A percentile compares a stretch with the other conserved stretches of the same genome.
Evolutionary conservation across 2,888 invertebrate species (phyloP).

Genomic region (Trypoxylon attenuatum): DNA sequence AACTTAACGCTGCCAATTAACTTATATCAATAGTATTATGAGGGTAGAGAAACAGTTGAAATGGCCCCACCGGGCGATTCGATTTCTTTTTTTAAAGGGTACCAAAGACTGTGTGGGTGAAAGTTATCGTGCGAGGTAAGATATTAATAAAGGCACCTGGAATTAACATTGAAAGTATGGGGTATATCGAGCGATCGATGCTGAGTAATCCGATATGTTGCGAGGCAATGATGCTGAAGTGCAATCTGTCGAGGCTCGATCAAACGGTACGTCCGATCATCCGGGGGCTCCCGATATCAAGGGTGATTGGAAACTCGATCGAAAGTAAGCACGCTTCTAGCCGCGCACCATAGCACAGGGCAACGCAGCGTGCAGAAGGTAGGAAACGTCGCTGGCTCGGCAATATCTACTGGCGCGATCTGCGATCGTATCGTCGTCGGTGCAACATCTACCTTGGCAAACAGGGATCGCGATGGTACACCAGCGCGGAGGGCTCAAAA

Average conservation of each 20-base stretch:
- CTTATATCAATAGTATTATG: too few species aligned
- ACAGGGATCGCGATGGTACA: constrained; percentile 47
- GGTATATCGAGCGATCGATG: constrained; percentile 25
- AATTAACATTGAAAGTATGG: too few species aligned
- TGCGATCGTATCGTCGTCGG: constrained; percentile 44
- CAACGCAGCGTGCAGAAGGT: constrained; percentile 17
- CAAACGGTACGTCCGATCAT: constrained; percentile 32
- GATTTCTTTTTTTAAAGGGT: too few species aligned
- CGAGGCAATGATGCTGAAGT: constrained; percentile 26
- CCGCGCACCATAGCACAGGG: too few species aligned
- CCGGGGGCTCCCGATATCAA: constrained; percentile 34
- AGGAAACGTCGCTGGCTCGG: constrained; percentile 28
- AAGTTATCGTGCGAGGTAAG: too few species aligned
- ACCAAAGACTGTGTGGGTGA: too few species aligned
- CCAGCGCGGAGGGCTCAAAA: constrained; percentile 37
- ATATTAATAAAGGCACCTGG: too few species aligned
- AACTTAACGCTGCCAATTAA: neutral
- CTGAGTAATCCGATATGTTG: constrained; percentile 38
- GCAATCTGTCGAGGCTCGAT: constrained; percentile 40
- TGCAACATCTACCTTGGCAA: constrained; percentile 46
- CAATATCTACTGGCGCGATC: constrained; percentile 48
- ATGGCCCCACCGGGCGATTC: too few species aligned
- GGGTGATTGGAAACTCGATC: constrained; percentile 44
- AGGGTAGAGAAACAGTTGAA: too few species aligned
- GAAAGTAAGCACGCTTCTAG: constrained; percentile 10